Conservation (phyloP, 2,113 vertebrate species). For the Oryzias curvinotus region DNA sequence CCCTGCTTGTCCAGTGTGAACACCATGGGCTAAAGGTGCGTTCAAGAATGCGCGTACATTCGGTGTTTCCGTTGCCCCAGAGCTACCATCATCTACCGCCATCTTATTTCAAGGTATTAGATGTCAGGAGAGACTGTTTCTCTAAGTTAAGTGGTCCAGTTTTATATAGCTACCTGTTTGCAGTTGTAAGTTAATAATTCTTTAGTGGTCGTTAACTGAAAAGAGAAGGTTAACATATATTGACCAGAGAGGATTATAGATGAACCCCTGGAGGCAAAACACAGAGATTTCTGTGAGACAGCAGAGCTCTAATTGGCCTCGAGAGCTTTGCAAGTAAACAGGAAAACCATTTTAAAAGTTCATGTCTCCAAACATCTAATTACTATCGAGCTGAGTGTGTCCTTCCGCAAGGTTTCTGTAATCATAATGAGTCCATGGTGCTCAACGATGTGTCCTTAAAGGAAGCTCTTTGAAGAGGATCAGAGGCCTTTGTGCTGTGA, state of each 20-base stretch:
- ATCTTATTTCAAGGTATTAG: neutral
- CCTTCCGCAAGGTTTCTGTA: conserved; percentile 5
- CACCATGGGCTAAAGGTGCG: too few relatives aligned
- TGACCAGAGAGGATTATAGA: conserved; percentile 45
- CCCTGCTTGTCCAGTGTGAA: too few relatives aligned
- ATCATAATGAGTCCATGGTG: conserved; percentile 5
- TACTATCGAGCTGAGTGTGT: conserved; percentile 15
- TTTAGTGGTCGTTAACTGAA: conserved; percentile 26
- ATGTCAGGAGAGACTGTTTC: neutral
- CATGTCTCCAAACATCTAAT: conserved; percentile 45
- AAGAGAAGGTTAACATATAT: conserved; percentile 45
- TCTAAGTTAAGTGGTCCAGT: neutral
- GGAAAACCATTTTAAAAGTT: conserved; percentile 48
- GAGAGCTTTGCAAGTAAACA: conserved; percentile 56
- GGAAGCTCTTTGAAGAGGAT: conserved; percentile 3
- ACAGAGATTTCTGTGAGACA: conserved; percentile 40
- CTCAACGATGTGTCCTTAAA: conserved; percentile 2
- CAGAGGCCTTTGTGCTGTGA: conserved; percentile 8
- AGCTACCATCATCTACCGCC: too few relatives aligned
- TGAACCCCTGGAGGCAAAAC: conserved; percentile 38
- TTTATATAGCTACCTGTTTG: conserved; percentile 12
- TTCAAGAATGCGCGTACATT: too few relatives aligned
- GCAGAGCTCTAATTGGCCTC: conserved; percentile 63
- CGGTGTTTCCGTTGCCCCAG: too few relatives aligned
- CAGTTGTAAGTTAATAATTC: conserved; percentile 34